These are phyloP conservation scores for Tholera decimalis DNA, from an alignment of 2,888 invertebrate genomes.

Conservation along the genomic window DNA sequence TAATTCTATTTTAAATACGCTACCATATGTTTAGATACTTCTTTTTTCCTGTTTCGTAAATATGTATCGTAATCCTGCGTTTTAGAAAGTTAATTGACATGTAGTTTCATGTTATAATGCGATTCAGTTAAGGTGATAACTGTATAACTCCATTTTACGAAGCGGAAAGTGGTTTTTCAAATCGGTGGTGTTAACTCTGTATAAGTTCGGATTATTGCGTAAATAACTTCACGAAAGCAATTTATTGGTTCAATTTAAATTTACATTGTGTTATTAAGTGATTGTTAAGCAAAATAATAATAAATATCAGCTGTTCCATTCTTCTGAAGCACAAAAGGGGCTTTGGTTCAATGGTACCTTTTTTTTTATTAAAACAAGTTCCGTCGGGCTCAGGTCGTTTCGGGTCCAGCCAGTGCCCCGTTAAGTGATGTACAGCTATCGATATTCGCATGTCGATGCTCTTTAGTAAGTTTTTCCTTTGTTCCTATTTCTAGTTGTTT, in stretches of 20 bases:
- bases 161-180: conserved; percentile 59
- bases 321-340: conserved; percentile 44
- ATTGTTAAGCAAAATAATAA: conserved; percentile 38
- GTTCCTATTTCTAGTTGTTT: conserved; percentile 21
- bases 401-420: conserved; percentile 50
- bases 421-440: conserved; percentile 62
- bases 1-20: conserved; percentile 78
- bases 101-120: conserved; percentile 53
- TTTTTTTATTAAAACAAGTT: conserved; percentile 57
- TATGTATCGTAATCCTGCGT: conserved; percentile 55
- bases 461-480: conserved; percentile 41
- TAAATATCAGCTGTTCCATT: conserved; percentile 63
- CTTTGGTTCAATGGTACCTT: conserved; percentile 36
- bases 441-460: conserved; percentile 52
- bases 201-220: conserved; percentile 47
- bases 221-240: conserved; percentile 51
- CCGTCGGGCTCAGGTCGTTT: conserved; percentile 51
- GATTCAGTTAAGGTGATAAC: conserved; percentile 39
- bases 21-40: conserved; percentile 81
- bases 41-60: conserved; percentile 60
- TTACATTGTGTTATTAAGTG: conserved; percentile 22
- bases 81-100: conserved; percentile 67
- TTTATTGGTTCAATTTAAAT: conserved; percentile 20
- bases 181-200: conserved; percentile 48
- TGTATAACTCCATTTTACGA: conserved; percentile 38